Conservation (phyloP, 30 jellyfish, hydroid and myxozoan species). For the Cassiopea andromeda region DNA sequence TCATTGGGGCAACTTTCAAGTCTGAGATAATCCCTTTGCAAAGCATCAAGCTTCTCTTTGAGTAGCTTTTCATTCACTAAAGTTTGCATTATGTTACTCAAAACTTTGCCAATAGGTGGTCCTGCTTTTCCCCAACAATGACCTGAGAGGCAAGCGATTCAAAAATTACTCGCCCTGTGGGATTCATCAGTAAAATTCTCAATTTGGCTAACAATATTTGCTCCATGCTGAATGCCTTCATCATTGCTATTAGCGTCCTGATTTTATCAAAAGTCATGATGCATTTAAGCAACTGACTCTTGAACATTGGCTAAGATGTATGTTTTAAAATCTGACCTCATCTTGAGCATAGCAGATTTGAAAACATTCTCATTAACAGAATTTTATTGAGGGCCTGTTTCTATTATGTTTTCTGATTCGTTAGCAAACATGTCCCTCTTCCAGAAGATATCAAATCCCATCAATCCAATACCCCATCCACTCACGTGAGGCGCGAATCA, state of each 20-base stretch:
- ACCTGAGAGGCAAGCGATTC: slow-evolving; percentile 27
- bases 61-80: slow-evolving; percentile 24
- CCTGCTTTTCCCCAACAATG: slow-evolving; percentile 32
- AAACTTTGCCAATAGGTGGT: slow-evolving; percentile 28
- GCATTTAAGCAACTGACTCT: slow-evolving; percentile 44
- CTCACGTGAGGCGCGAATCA: slow-evolving; percentile 38
- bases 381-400: slow-evolving; percentile 19
- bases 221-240: slow-evolving; percentile 14
- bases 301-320: slow-evolving; percentile 36
- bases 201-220: not conserved
- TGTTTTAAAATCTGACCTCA: slow-evolving; percentile 32
- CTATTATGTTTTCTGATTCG: slow-evolving; percentile 4
- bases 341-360: slow-evolving; percentile 20
- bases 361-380: slow-evolving; percentile 14
- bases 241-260: slow-evolving; percentile 25
- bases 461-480: slow-evolving; percentile 13
- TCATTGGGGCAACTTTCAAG: slow-evolving; percentile 41
- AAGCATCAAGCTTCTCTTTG: slow-evolving; percentile 36
- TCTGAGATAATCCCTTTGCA: slow-evolving; percentile 21
- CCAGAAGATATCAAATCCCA: slow-evolving; percentile 8
- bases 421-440: slow-evolving; percentile 6
- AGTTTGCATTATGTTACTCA: slow-evolving; percentile 45
- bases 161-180: slow-evolving; percentile 4
- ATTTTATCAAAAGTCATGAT: slow-evolving; percentile 27
- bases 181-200: not conserved